Percentiles rank a stretch among this genome's conserved stretches.
These are phyloP conservation scores for Rhinoptilus africanus DNA, from an alignment of 2,113 vertebrate genomes.

Conservation along the genomic window DNA sequence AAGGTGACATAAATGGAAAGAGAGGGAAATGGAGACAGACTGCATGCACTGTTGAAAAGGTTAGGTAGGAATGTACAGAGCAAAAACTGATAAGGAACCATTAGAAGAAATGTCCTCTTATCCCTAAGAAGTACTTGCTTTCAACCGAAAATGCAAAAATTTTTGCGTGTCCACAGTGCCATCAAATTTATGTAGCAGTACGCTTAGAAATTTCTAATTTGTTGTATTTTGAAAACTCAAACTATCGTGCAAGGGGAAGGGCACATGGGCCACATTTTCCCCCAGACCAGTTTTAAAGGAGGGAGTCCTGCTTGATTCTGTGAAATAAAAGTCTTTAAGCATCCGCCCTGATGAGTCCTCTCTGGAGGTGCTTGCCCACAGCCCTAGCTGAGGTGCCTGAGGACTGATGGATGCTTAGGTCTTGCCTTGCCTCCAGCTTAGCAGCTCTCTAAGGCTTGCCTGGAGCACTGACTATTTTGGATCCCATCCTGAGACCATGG, in stretches of 20 bases:
- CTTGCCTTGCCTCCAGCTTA: not conserved
- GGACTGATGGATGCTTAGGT: not conserved
- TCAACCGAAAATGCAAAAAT: not conserved
- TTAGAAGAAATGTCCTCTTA: not conserved
- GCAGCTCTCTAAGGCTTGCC: not conserved
- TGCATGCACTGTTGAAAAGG: not conserved
- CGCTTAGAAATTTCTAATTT: not conserved
- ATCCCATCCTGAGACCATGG: not conserved
- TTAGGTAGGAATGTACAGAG: not conserved
- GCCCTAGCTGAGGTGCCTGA: not conserved
- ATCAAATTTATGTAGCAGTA: not conserved
- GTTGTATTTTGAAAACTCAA: not conserved
- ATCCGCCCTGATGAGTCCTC: not conserved
- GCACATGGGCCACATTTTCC: not conserved
- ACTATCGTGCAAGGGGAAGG: too few relatives aligned
- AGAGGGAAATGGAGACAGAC: not conserved
- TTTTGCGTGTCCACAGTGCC: not conserved
- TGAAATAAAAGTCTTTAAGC: not conserved
- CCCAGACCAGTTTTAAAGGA: not conserved
- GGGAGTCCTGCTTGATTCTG: not conserved
- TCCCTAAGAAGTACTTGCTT: not conserved
- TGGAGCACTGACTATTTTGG: not conserved
- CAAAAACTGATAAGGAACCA: not conserved
- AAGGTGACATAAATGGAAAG: not conserved
- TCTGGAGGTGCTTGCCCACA: not conserved